phyloP scores from a whole-genome alignment of 2,888 invertebrate species.

The Phania funesta region DNA sequence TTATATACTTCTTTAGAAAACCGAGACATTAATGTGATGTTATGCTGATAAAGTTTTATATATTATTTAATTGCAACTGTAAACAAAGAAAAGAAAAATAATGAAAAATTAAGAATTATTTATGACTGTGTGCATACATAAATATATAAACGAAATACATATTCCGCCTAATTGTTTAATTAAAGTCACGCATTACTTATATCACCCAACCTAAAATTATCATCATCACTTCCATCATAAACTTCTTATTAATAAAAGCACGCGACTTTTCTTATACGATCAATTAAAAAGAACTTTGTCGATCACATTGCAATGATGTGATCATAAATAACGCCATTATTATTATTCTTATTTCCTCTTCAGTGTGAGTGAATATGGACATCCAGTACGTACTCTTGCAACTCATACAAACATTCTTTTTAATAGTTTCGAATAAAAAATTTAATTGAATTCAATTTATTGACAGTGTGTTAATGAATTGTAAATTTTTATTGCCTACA shows the following conservation, averaged over 20 bases:
- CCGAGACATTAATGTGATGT: constrained; percentile 74
- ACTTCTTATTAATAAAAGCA: constrained; percentile 63
- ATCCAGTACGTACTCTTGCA: not conserved
- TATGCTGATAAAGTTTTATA: constrained; percentile 46
- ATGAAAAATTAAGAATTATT: constrained; percentile 24
- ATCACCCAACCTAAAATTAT: constrained; percentile 55
- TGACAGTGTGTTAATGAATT: constrained; percentile 61
- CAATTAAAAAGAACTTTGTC: constrained; percentile 51
- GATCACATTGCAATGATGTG: constrained; percentile 47
- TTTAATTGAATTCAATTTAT: constrained; percentile 61
- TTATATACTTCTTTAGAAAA: constrained; percentile 72
- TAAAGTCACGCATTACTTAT: constrained; percentile 72
- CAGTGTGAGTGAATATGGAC: constrained; percentile 20
- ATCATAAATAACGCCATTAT: constrained; percentile 46
- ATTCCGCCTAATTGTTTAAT: constrained; percentile 72
- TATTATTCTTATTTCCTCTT: not conserved
- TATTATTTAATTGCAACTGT: constrained; percentile 65
- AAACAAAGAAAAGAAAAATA: constrained; percentile 61
- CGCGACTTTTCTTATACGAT: constrained; percentile 65
- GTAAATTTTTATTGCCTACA: constrained; percentile 52
- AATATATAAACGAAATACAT: constrained; percentile 11
- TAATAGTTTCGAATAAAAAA: constrained; percentile 47
- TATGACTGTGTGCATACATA: not conserved
- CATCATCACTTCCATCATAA: constrained; percentile 35
- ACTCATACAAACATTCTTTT: constrained; percentile 9